Conservation (phyloP, 2,888 invertebrate genomes). For the Drosophila nigricruria region DNA sequence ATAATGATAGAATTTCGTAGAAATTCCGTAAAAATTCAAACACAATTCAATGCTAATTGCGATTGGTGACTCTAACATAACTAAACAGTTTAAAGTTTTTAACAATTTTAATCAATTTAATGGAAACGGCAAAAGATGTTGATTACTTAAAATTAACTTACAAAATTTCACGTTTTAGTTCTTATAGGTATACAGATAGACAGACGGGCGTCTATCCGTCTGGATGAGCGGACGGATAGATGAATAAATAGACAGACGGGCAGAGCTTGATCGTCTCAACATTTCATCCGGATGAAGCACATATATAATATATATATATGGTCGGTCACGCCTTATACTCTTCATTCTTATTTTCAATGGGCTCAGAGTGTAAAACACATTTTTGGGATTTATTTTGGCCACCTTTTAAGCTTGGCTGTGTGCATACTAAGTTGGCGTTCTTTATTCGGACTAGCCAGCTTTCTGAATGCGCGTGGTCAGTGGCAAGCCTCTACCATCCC, state of each 20-base stretch:
- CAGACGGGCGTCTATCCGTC: no score
- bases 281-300: not conserved
- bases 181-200: no score
- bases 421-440: conserved; percentile 28
- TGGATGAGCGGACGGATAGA: no score
- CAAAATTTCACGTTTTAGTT: no score
- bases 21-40: no score
- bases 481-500: not conserved
- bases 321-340: not conserved
- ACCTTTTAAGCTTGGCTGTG: conserved; percentile 10
- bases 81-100: no score
- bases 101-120: no score
- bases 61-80: no score
- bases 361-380: not conserved
- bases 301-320: no score
- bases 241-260: no score
- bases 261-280: not conserved
- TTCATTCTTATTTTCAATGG: not conserved
- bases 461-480: conserved; percentile 10
- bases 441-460: conserved; percentile 21
- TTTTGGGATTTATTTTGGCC: conserved; percentile 15
- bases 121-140: accelerated
- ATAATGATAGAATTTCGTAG: no score
- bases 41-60: not conserved
- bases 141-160: no score